Percentiles rank a stretch among this genome's conserved stretches.
These are phyloP conservation scores for Xiphias gladius DNA, from an alignment of 2,113 vertebrate species.

Conservation along the genomic window DNA sequence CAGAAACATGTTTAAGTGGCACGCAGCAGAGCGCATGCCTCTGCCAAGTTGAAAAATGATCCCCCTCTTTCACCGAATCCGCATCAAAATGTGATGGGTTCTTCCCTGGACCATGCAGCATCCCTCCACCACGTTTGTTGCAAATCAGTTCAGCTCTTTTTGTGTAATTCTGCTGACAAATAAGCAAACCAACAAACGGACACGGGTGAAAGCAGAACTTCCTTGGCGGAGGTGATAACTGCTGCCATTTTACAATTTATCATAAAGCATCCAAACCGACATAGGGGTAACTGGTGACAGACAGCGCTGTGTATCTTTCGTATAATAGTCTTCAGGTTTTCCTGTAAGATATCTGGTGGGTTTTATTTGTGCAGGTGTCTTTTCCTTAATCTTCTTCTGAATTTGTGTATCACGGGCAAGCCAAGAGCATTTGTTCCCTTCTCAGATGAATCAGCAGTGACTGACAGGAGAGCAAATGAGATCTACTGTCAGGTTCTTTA, in stretches of 20 bases:
- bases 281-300: not conserved
- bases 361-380: not conserved
- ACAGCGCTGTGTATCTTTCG: not conserved
- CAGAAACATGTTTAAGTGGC: not conserved
- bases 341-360: not conserved
- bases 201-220: too few species aligned
- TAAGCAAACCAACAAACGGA: too few species aligned
- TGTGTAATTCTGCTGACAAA: too few species aligned
- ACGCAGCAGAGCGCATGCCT: too few species aligned
- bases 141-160: too few species aligned
- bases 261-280: not conserved
- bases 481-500: slow-evolving; percentile 19
- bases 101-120: too few species aligned
- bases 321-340: not conserved
- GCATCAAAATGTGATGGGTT: too few species aligned
- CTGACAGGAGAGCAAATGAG: slow-evolving; percentile 34
- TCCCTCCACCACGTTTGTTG: too few species aligned
- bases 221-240: not conserved
- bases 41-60: too few species aligned
- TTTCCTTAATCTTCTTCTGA: slow-evolving; percentile 15
- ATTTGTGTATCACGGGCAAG: not conserved
- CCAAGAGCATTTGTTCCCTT: not conserved
- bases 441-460: slow-evolving; percentile 19
- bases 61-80: too few species aligned
- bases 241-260: not conserved